Evolutionary conservation across 2,113 vertebrate species (phyloP).

Genomic region (Cyanocitta stelleri): DNA sequence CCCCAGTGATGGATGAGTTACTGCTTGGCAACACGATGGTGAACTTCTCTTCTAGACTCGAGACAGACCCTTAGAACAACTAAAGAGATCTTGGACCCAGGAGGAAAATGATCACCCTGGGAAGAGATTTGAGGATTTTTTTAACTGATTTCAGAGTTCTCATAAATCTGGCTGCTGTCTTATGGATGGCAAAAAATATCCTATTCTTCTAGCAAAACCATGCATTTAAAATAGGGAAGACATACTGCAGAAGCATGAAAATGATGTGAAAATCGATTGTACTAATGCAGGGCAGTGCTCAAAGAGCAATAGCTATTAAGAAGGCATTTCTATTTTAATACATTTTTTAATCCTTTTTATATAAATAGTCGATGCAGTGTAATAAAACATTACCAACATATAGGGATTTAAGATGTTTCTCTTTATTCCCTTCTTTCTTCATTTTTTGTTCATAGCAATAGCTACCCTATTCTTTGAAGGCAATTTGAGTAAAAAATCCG

Average conservation of each 20-base stretch:
- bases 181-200: not conserved
- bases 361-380: constrained; percentile 10
- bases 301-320: constrained; percentile 11
- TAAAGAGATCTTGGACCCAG: not conserved
- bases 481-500: not conserved
- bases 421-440: not conserved
- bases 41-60: not conserved
- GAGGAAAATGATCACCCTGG: not conserved
- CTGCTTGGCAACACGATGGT: not conserved
- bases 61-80: not conserved
- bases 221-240: constrained; percentile 26
- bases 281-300: not conserved
- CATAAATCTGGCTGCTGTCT: constrained; percentile 38
- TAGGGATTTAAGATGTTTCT: not conserved
- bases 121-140: not conserved
- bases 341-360: constrained; percentile 32
- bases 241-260: constrained; percentile 10
- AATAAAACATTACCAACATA: constrained; percentile 21
- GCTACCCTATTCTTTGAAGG: not conserved
- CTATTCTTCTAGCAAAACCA: not conserved
- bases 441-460: not conserved
- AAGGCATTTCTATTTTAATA: constrained; percentile 23
- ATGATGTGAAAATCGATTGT: constrained; percentile 33
- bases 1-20: constrained; percentile 37
- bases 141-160: not conserved